Base-by-base conservation (phyloP, 2,113 vertebrate genomes). In the Laterallus jamaicensis region DNA sequence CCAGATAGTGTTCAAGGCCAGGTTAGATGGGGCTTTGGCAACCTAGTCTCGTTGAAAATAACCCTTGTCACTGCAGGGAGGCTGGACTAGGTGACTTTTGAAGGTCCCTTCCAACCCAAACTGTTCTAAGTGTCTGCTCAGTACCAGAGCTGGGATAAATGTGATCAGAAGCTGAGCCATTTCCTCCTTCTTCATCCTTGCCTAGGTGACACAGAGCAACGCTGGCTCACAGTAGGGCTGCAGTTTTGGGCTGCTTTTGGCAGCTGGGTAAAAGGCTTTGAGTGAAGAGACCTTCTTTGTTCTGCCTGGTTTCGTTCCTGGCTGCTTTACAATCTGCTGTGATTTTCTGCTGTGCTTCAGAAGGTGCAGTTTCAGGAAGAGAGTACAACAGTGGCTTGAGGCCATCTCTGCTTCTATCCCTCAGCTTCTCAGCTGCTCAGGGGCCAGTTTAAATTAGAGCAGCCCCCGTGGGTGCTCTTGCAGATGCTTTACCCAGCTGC, bases 351-450 rank as follows among this genome's bases (percentile, higher is more conserved):
- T 5, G 12, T 89, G 69, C 42, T 93, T 95, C 78, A 21, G 47
- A 89, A 90, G 90, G 66, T 96, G 52, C 74, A 47, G 62, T 56
- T 95, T 89, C 55, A 47, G 81, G 66, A 91, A 50, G 77, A 92
- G 75, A 96, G 92, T 94, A 93, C 93, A 94, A 24, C 60, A 82
- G 84, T 93, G 90, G 87, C 95, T 96, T 94, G 59, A 94, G 85
- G 92, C 88, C 91, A 86, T 92, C 90, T 94, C 79, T 85, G 85
- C 79, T 92, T 85, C 88, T 94, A 14, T 92, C 94, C 90, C 76
- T 88, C 64, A 56, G 66, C 54, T 90, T 93, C 62, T 90, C 64
- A 86, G 92, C 87, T 87, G 81, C 90, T 87, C 70, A 66, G 82
- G 79, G 85, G 92, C 75, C 82, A 85, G 59, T 90, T 93, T 88